Evolutionary conservation across 2,113 vertebrate genomes (phyloP), one percentile per base, ranked within the genome.

Genomic region (Limnothrissa miodon): DNA sequence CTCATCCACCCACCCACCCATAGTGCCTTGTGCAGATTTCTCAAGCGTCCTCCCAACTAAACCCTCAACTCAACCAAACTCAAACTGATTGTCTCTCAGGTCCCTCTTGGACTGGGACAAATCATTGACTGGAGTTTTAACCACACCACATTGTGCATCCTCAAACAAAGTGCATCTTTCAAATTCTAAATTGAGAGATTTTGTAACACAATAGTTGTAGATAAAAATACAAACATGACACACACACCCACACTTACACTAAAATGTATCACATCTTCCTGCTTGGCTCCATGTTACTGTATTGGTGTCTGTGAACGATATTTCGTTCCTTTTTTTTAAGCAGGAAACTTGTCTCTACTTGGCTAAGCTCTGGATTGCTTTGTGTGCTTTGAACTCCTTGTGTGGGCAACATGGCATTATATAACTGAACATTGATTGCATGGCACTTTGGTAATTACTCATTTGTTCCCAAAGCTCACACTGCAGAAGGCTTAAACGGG

Each of bases 11-110:
- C 42, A 42, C 42, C 2, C 33, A 88, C 88, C 90, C 87, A 84
- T 33, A 93, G 93, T 94, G 94, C 93, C 93, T 94, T 94, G 92
- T 89, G 89, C 88, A 88, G 87, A 90, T 33, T 33, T 36, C 91
- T 90, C 78, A 79, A 88, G 36, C 19, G 87, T 86, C 89, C 87
- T 46, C 86, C 86, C 89, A 89, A 89, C 88, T 86, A 86, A 84
- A 83, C 84, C 87, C 81, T 48, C 51, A n/a, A n/a, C n/a, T 84
- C 82, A 80, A 70, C n/a, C n/a, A n/a, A n/a, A n/a, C 80, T 81
- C 83, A 88, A 74, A 70, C 45, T 13, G 66, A 74, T 82, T 78
- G 66, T 74, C 33, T 74, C 29, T 33, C 36, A 74, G 36, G 66
- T 74, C 25, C 13, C 66, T 74, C 66, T 17, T 74, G 66, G 33